These are phyloP conservation scores for Melinaea menophilus DNA, from an alignment of 2,888 invertebrate genomes.

Conservation along the genomic window DNA sequence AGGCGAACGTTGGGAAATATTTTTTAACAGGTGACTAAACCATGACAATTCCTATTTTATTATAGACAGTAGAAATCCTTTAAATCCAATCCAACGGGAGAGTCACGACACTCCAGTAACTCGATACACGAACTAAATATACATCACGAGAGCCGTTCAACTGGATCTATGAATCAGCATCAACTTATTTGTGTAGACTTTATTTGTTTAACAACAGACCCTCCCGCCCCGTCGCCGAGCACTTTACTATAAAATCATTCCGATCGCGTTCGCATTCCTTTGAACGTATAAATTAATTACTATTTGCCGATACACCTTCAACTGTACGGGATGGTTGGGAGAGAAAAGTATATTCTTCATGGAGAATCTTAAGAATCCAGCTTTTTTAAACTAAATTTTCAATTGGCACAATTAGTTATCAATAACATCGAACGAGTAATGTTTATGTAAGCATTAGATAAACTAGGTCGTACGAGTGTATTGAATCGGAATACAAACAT, in stretches of 20 bases:
- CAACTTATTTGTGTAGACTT: constrained; percentile 22
- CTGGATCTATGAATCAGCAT: constrained; percentile 27
- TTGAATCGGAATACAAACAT: constrained; percentile 12
- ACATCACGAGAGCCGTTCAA: constrained; percentile 17
- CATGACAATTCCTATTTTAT: no score
- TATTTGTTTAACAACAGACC: constrained; percentile 26
- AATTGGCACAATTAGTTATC: no score
- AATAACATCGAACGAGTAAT: neutral
- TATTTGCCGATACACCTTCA: constrained; percentile 14
- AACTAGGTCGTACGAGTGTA: constrained; percentile 15
- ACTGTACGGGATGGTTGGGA: constrained; percentile 15
- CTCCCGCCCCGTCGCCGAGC: constrained; percentile 19
- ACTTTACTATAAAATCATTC: constrained; percentile 21
- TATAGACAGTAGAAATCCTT: no score
- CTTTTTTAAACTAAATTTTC: no score
- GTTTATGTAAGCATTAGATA: constrained; percentile 14
- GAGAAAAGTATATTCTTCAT: neutral
- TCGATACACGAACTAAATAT: constrained; percentile 28
- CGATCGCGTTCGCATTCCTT: constrained; percentile 17
- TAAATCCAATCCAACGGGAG: constrained; percentile 8
- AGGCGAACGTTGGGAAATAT: neutral
- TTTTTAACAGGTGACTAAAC: no score
- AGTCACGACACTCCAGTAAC: constrained; percentile 22
- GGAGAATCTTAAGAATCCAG: neutral
- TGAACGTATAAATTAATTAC: constrained; percentile 19